phyloP scores from a whole-genome alignment of 2,888 invertebrate species.

The Siphlonurus alternatus region DNA sequence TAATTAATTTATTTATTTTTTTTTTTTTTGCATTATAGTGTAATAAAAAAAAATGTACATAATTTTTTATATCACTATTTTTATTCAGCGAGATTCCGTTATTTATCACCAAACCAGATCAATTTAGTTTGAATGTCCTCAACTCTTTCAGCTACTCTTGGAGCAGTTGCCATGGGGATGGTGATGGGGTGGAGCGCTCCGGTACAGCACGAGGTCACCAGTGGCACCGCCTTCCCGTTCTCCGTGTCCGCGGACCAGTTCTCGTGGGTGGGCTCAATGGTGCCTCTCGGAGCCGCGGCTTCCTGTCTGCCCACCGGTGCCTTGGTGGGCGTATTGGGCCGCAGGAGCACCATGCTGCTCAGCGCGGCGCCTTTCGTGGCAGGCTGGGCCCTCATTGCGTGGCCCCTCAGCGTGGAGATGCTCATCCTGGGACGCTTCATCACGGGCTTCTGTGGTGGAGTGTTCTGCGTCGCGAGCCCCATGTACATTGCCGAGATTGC shows the following conservation, averaged over 20 bases:
- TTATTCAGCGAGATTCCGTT: too few relatives aligned
- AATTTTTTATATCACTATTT: too few relatives aligned
- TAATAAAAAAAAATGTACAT: too few relatives aligned
- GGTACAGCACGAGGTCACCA: constrained; percentile 33
- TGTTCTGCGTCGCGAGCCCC: constrained; percentile 23
- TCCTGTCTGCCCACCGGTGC: constrained; percentile 2
- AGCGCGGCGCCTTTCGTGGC: constrained; percentile 2
- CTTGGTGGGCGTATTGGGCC: constrained; percentile 2
- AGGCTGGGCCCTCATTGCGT: constrained; percentile 4
- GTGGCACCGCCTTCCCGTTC: constrained; percentile 16
- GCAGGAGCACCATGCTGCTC: constrained; percentile 3
- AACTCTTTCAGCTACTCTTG: constrained; percentile 47
- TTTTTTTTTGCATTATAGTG: too few relatives aligned
- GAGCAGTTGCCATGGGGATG: constrained; percentile 59
- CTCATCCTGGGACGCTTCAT: constrained; percentile 15
- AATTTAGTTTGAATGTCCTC: background rate
- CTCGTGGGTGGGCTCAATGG: constrained; percentile 7
- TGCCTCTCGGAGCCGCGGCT: constrained; percentile 5
- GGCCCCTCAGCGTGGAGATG: background rate
- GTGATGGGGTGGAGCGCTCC: constrained; percentile 65
- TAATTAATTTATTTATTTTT: too few relatives aligned
- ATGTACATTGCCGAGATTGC: constrained; percentile 26
- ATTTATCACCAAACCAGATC: too few relatives aligned
- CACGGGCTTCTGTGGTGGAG: constrained; percentile 25
- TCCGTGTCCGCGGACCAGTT: background rate